Conservation (phyloP, 2,888 invertebrate genomes). For the Stratiomys singularior region DNA sequence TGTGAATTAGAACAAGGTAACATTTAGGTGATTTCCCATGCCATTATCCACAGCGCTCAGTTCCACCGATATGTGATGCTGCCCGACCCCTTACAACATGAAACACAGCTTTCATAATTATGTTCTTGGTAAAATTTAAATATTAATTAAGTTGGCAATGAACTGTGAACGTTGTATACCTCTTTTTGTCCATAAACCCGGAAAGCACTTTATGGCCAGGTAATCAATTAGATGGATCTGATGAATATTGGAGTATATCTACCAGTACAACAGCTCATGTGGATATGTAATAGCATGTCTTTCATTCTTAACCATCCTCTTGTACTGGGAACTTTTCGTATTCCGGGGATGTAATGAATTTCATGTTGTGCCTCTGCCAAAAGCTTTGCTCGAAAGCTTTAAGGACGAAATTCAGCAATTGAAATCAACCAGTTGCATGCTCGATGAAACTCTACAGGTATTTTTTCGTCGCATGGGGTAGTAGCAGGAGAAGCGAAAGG, state of each 20-base stretch:
- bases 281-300: not conserved
- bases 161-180: not conserved
- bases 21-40: too few species aligned
- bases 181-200: constrained; percentile 1
- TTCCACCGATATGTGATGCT: too few species aligned
- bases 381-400: not conserved
- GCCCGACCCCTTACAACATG: too few species aligned
- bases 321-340: not conserved
- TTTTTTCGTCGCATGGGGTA: not conserved
- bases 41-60: too few species aligned
- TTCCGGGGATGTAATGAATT: not conserved
- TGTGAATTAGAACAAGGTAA: too few species aligned
- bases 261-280: not conserved
- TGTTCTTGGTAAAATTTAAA: constrained; percentile 11
- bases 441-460: constrained; percentile 21
- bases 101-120: not conserved
- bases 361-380: constrained; percentile 1
- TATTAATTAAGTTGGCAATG: constrained; percentile 16
- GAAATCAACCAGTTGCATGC: constrained; percentile 24
- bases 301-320: not conserved
- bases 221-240: constrained; percentile 18
- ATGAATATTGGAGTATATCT: not conserved
- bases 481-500: not conserved
- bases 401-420: not conserved
- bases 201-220: constrained; percentile 20